phyloP scores from a whole-genome alignment of 2,888 invertebrate species.

The Drosophila tripunctata region DNA sequence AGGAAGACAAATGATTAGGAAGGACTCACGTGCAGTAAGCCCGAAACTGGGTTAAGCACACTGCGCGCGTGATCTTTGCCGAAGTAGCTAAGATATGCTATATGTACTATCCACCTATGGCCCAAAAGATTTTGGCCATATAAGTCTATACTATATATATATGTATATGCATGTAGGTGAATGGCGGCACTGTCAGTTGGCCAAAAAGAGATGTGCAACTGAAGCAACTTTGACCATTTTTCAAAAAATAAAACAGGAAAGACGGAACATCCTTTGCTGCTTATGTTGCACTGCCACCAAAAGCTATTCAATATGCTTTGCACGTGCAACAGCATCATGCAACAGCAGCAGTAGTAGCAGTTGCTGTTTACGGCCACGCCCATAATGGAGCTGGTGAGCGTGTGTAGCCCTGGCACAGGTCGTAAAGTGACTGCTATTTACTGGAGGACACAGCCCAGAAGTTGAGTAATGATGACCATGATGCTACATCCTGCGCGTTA shows the following conservation, averaged over 20 bases:
- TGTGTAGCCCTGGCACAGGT: constrained; percentile 47
- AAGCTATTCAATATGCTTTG: constrained; percentile 68
- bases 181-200: constrained; percentile 57
- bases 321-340: constrained; percentile 51
- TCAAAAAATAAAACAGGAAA: constrained; percentile 47
- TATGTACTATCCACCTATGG: constrained; percentile 9
- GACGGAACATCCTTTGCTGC: not conserved
- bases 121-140: constrained; percentile 15
- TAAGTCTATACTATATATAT: too few species aligned
- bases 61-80: constrained; percentile 68
- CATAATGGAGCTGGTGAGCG: constrained; percentile 30
- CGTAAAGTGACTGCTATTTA: constrained; percentile 77
- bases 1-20: constrained; percentile 75
- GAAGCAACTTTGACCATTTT: constrained; percentile 73
- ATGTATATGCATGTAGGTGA: constrained; percentile 34
- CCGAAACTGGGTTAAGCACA: constrained; percentile 70
- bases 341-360: constrained; percentile 39
- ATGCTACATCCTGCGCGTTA: constrained; percentile 45
- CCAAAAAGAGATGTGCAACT: constrained; percentile 50
- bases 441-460: constrained; percentile 63
- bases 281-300: constrained; percentile 37
- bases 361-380: constrained; percentile 73
- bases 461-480: constrained; percentile 79
- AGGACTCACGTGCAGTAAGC: constrained; percentile 62
- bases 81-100: constrained; percentile 21